phyloP scores from a whole-genome alignment of 2,797 vertebrate genomes.

The Neoniphon sammara region DNA sequence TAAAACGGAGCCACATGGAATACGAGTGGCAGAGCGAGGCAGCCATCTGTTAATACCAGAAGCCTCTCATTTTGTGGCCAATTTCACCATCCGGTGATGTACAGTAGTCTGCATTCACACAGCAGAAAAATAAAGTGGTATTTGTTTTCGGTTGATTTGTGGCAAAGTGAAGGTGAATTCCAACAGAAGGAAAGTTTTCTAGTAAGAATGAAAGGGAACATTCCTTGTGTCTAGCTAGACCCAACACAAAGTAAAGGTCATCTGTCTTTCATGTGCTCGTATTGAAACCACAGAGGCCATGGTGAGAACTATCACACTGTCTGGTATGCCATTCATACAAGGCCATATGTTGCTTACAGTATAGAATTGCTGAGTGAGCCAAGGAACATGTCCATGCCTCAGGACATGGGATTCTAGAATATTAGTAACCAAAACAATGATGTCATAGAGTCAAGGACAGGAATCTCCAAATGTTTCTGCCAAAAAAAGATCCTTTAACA shows the following conservation, averaged over 20 bases:
- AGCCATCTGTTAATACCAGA: conserved; percentile 82
- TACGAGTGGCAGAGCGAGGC: conserved; percentile 70
- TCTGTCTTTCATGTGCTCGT: conserved; percentile 54
- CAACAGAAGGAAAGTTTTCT: background rate
- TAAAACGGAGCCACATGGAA: conserved; percentile 77
- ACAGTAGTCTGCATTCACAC: conserved; percentile 50
- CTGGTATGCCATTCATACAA: conserved; percentile 65
- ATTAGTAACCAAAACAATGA: conserved; percentile 40
- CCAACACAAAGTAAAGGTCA: conserved; percentile 65
- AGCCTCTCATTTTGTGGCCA: conserved; percentile 75
- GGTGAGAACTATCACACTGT: conserved; percentile 49
- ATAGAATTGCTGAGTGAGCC: conserved; percentile 51
- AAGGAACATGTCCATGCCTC: conserved; percentile 43
- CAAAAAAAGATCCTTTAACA: background rate
- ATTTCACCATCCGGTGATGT: conserved; percentile 75
- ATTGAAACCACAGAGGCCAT: conserved; percentile 33
- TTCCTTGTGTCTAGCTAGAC: conserved; percentile 48
- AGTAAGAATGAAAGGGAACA: conserved; percentile 51
- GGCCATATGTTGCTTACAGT: conserved; percentile 67
- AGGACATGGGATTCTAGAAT: conserved; percentile 30
- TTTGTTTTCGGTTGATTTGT: conserved; percentile 67
- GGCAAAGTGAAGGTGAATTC: conserved; percentile 40
- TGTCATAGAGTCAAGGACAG: conserved; percentile 38
- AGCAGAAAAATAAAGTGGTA: conserved; percentile 59
- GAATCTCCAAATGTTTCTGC: conserved; percentile 37